These are phyloP conservation scores for Acholoe squamosa DNA, from an alignment of 2,888 invertebrate genomes.

Conservation along the genomic window DNA sequence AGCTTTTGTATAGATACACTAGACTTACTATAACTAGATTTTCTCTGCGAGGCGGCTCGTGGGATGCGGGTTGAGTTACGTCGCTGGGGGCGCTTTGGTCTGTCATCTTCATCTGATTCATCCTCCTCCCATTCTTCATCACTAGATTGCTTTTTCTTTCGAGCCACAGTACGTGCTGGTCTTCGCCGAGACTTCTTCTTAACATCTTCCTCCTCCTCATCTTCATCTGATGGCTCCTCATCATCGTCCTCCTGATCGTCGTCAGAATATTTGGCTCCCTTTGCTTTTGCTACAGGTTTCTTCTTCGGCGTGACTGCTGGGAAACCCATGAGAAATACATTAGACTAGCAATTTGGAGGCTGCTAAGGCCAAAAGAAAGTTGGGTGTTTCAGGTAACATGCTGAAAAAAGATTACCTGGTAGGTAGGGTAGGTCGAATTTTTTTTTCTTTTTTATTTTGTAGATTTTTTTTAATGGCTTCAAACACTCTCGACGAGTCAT, in stretches of 20 bases:
- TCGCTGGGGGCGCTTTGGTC: neutral
- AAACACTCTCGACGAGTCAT: no score
- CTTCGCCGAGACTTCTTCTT: neutral
- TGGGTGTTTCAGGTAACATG: no score
- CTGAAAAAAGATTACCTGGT: no score
- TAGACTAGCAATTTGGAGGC: no score
- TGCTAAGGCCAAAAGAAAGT: no score
- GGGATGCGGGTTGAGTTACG: constrained; percentile 22
- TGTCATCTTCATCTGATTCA: neutral
- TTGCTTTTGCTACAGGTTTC: constrained; percentile 8
- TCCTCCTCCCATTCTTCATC: constrained; percentile 70
- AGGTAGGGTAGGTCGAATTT: no score
- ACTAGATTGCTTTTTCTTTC: neutral
- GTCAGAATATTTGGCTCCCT: neutral
- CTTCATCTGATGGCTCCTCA: constrained; percentile 68
- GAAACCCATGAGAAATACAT: neutral
- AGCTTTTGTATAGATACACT: no score
- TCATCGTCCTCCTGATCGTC: constrained; percentile 29
- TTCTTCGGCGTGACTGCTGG: constrained; percentile 25
- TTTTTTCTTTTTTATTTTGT: no score
- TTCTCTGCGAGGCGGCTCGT: constrained; percentile 39
- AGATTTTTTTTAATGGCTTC: no score
- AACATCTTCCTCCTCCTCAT: constrained; percentile 71
- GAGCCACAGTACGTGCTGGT: neutral
- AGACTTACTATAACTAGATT: constrained; percentile 43